Evolutionary conservation across 2,113 vertebrate species (phyloP).

Genomic region (Oplegnathus fasciatus): DNA sequence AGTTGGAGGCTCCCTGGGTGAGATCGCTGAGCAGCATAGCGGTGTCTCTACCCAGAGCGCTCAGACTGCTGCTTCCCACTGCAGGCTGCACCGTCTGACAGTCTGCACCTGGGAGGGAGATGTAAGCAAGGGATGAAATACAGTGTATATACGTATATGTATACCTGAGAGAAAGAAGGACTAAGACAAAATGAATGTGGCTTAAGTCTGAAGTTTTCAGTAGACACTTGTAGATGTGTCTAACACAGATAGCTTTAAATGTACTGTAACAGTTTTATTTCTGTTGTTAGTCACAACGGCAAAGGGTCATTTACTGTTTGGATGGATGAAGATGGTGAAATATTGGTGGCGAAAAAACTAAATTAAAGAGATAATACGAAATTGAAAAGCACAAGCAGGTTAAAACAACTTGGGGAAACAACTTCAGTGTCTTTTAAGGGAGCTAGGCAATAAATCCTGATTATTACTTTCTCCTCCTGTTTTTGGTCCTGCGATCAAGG

Average conservation of each 20-base stretch:
- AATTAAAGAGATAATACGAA: too few species aligned
- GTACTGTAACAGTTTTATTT: not conserved
- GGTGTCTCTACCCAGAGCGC: slow-evolving; percentile 84
- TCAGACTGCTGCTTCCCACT: slow-evolving; percentile 73
- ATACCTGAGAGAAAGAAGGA: not conserved
- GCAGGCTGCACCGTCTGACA: slow-evolving; percentile 55
- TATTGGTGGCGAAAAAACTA: not conserved
- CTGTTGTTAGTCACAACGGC: not conserved
- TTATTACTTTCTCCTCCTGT: not conserved
- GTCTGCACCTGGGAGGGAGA: slow-evolving; percentile 78
- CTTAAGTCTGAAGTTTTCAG: too few species aligned
- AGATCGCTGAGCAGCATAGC: slow-evolving; percentile 86
- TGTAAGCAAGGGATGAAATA: not conserved
- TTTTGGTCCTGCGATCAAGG: too few species aligned
- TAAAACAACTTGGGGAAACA: not conserved
- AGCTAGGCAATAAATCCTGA: not conserved
- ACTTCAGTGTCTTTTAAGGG: not conserved
- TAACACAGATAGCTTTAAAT: not conserved
- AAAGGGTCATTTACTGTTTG: not conserved
- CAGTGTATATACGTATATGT: too few species aligned
- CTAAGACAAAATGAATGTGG: too few species aligned
- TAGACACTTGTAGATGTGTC: not conserved
- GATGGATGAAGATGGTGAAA: not conserved
- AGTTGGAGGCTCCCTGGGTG: slow-evolving; percentile 86
- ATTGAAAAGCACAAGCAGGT: not conserved